A percentile compares a stretch with the other conserved stretches of the same genome.
These are phyloP conservation scores for Argopecten irradians DNA, from an alignment of 1,140 invertebrate species.

Conservation along the genomic window DNA sequence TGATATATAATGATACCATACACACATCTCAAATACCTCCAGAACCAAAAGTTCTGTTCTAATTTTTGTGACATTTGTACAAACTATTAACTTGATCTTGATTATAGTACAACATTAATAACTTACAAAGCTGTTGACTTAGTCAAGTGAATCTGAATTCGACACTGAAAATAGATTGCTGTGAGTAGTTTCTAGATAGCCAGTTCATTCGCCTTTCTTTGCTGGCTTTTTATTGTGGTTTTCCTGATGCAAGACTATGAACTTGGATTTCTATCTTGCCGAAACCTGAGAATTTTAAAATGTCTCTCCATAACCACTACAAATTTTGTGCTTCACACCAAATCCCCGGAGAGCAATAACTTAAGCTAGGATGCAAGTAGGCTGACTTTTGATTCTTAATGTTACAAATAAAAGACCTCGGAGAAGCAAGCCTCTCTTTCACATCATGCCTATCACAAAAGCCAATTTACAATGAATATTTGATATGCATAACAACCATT, in stretches of 20 bases:
- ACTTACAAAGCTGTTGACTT: not conserved
- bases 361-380: not conserved
- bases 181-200: not conserved
- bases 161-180: not conserved
- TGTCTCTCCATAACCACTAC: not conserved
- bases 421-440: not conserved
- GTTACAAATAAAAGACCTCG: not conserved
- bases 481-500: constrained; percentile 17
- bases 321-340: not conserved
- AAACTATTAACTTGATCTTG: not conserved
- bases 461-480: constrained; percentile 14
- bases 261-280: constrained; percentile 1
- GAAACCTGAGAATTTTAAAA: constrained; percentile 19
- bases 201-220: not conserved
- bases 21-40: too few relatives aligned
- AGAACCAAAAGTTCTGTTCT: not conserved
- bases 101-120: not conserved
- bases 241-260: constrained; percentile 15
- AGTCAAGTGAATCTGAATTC: not conserved
- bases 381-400: constrained; percentile 22
- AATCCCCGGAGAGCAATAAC: not conserved
- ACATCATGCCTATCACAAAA: not conserved
- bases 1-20: too few relatives aligned
- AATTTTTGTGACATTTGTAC: not conserved
- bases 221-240: not conserved